Percentiles rank a stretch among this genome's conserved stretches.
Evolutionary conservation across 2,113 vertebrate species (phyloP).

Genomic region (Laticauda colubrina): DNA sequence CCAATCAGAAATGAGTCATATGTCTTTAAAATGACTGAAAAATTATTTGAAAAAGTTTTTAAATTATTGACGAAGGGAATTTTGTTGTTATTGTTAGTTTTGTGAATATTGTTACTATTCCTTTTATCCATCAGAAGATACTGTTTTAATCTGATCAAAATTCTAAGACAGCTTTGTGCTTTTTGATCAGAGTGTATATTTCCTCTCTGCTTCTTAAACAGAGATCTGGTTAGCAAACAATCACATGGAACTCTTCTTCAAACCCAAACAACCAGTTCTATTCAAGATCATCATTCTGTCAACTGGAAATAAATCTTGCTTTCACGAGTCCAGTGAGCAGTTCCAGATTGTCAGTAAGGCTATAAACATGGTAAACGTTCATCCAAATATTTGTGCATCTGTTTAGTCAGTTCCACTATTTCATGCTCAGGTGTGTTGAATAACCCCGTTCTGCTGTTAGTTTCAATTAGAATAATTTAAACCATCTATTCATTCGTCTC

Average conservation of each 20-base stretch:
- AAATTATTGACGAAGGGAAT: not conserved
- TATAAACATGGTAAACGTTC: not conserved
- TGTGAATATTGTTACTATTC: not conserved
- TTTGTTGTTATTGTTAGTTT: not conserved
- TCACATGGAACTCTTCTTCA: not conserved
- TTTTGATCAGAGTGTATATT: not conserved
- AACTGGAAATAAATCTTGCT: not conserved
- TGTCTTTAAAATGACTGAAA: not conserved
- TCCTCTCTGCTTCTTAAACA: not conserved
- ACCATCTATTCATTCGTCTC: not conserved
- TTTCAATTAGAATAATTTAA: not conserved
- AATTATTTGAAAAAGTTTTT: not conserved
- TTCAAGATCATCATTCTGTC: not conserved
- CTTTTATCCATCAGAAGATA: not conserved
- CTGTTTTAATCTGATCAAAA: not conserved
- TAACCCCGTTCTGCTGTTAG: not conserved
- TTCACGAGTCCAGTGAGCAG: not conserved
- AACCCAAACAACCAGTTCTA: not conserved
- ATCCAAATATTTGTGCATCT: not conserved
- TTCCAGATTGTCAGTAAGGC: slow-evolving; percentile 11
- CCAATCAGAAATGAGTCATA: not conserved
- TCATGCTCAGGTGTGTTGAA: not conserved
- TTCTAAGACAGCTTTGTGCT: not conserved
- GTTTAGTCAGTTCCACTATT: not conserved
- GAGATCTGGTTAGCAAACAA: not conserved